Evolutionary conservation across 1,140 invertebrate genomes (phyloP), one percentile per base, ranked within the genome.

Genomic region (Ostrea edulis): DNA sequence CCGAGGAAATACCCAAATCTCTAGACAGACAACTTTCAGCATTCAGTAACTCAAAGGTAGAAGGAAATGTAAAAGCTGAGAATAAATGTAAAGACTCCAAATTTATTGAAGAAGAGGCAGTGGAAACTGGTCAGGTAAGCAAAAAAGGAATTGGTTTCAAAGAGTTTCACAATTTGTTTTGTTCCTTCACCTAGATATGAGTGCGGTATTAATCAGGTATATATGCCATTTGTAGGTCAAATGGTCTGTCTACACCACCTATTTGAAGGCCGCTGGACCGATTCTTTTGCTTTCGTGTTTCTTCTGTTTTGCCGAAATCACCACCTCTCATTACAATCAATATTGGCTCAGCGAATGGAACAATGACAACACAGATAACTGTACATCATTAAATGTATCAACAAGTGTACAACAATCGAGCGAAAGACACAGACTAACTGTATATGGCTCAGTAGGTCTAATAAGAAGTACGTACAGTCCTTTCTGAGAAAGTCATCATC

Each of bases 21-120:
- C n/a, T 51, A 14, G 22, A 25, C 5, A 20, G 55, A 62, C 55
- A 62, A n/a, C 17, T 62, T 20, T 62, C 55, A 62, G n/a, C 55
- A 0, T 20, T 62, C n/a, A n/a, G n/a, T n/a, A 17, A 20, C 3
- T 62, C 55, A 20, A n/a, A 62, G 5, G n/a, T 20, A 62, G 55
- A 20, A 20, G 55, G 20, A 20, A 5, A 62, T 17, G 17, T 7
- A 20, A 62, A 20, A 62, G 7, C 55, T 20, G 55, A 62, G 17
- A 62, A 20, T n/a, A 62, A 62, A 62, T 62, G 55, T 62, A 62
- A 62, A 62, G 55, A 62, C n/a, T 62, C 55, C 44, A 83, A 83
- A 83, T 52, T 54, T 20, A 83, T 83, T 17, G 82, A 54, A 83
- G 82, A 83, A 54, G 82, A 83, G n/a, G 22, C 82, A 22, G 14